phyloP scores from a whole-genome alignment of 2,113 vertebrate species.

The Pycnonotus jocosus region DNA sequence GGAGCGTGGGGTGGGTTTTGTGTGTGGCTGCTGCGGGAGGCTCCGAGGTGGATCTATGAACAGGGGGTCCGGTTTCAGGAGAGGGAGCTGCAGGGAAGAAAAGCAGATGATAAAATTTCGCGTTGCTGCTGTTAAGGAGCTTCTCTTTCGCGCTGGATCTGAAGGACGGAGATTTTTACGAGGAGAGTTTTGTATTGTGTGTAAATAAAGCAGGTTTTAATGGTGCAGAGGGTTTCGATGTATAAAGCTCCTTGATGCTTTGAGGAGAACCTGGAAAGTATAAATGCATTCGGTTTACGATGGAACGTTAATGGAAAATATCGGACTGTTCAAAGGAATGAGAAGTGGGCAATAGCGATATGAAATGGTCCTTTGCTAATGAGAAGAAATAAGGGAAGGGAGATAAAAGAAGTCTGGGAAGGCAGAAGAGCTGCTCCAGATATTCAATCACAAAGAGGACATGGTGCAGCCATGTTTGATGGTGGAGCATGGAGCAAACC shows the following conservation, averaged over 20 bases:
- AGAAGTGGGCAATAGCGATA: background rate
- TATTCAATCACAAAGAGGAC: background rate
- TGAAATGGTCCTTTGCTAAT: background rate
- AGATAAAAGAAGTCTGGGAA: background rate
- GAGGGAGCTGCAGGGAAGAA: background rate
- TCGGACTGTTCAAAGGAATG: background rate
- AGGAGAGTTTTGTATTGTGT: background rate
- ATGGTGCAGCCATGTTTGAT: constrained; percentile 17
- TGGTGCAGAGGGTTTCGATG: background rate
- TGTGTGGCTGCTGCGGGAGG: background rate
- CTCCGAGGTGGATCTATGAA: background rate
- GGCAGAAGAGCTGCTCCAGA: background rate
- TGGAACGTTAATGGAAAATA: background rate
- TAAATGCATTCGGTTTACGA: background rate
- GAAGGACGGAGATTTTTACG: background rate
- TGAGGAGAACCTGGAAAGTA: background rate
- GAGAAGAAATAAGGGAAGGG: background rate
- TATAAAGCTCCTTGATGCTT: background rate
- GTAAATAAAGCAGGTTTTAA: background rate
- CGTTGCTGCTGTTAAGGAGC: background rate
- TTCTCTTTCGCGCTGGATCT: background rate
- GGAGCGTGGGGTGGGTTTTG: background rate
- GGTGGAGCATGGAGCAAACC: constrained; percentile 17
- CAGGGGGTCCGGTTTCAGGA: background rate
- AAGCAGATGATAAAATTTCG: background rate